Evolutionary conservation across 1,140 invertebrate genomes (phyloP).

Genomic region (Drosophila baimaii): DNA sequence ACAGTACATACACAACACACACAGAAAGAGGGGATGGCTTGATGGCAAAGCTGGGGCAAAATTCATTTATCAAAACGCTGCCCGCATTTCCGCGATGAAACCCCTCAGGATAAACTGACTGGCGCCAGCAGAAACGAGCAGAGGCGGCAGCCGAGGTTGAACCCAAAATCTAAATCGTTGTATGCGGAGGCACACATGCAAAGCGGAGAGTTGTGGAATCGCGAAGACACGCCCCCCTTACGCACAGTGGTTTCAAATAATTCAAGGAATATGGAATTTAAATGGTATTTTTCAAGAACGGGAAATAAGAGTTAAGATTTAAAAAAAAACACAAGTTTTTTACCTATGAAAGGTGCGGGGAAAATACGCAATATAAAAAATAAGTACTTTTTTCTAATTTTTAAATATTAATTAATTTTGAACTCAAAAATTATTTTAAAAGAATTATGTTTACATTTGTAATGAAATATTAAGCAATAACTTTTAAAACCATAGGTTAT

Average conservation of each 20-base stretch:
- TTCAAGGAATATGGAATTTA: too few species aligned
- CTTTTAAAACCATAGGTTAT: too few species aligned
- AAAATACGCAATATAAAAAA: too few species aligned
- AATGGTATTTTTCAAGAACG: too few species aligned
- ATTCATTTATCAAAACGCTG: constrained; percentile 80
- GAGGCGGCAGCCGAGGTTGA: constrained; percentile 69
- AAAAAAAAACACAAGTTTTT: too few species aligned
- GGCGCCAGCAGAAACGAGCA: constrained; percentile 76
- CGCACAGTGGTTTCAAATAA: constrained; percentile 23
- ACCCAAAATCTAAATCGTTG: constrained; percentile 75
- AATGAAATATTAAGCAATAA: too few species aligned
- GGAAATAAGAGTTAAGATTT: too few species aligned
- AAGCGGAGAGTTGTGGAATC: constrained; percentile 3
- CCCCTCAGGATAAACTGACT: constrained; percentile 65
- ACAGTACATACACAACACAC: neutral
- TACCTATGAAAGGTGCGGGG: too few species aligned
- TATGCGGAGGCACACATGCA: constrained; percentile 52
- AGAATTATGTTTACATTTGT: too few species aligned
- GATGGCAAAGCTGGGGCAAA: constrained; percentile 41
- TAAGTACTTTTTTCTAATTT: too few species aligned
- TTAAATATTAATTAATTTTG: too few species aligned
- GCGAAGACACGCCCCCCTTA: constrained; percentile 1
- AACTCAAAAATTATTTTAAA: too few species aligned
- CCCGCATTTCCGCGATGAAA: constrained; percentile 75
- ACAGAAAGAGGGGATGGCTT: neutral